A percentile compares a stretch with the other conserved stretches of the same genome.
phyloP scores from a whole-genome alignment of 2,797 vertebrate genomes.

The Cossypha niveicapilla region DNA sequence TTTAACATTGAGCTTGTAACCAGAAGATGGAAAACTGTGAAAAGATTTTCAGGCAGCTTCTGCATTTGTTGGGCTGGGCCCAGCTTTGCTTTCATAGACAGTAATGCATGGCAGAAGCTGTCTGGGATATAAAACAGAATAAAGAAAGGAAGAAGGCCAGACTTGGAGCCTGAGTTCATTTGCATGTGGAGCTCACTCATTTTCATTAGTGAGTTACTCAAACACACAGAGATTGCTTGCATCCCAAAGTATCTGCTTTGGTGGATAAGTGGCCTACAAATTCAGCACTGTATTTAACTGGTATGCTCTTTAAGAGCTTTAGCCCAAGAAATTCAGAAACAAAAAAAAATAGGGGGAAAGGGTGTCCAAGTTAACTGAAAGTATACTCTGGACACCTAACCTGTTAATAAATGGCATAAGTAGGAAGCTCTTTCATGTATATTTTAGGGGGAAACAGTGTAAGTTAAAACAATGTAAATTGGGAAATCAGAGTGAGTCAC shows the following conservation, averaged over 20 bases:
- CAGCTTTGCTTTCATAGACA: not conserved
- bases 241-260: not conserved
- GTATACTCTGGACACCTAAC: not conserved
- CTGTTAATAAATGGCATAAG: not conserved
- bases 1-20: not conserved
- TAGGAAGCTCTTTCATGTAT: not conserved
- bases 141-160: not conserved
- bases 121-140: not conserved
- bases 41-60: not conserved
- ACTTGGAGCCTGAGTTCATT: not conserved
- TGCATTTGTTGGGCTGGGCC: not conserved
- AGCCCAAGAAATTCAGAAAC: not conserved
- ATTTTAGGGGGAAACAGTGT: fast-evolving
- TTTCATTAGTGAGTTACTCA: not conserved
- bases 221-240: not conserved
- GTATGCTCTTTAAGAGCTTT: not conserved
- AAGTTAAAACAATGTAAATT: not conserved
- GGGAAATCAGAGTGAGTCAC: not conserved
- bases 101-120: not conserved
- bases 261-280: not conserved
- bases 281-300: not conserved
- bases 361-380: not conserved
- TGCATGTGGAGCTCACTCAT: not conserved
- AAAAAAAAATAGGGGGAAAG: fast-evolving
- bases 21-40: not conserved